phyloP scores from a whole-genome alignment of 2,797 vertebrate genomes.

The Syngnathus rostellatus region DNA sequence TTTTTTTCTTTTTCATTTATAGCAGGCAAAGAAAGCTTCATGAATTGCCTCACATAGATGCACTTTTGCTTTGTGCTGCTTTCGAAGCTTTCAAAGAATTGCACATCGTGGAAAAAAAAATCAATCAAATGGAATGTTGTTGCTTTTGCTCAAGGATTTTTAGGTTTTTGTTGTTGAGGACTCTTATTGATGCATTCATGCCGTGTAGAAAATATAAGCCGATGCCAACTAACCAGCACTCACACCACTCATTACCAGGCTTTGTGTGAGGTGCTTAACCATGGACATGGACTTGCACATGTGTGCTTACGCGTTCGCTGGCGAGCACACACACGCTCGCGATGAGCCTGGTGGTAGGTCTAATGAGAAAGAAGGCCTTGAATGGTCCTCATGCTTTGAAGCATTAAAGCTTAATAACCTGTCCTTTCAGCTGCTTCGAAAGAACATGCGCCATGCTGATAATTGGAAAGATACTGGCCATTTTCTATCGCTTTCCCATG shows the following conservation, averaged over 20 bases:
- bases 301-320: not conserved
- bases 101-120: conserved; percentile 15
- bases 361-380: conserved; percentile 64
- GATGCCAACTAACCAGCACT: conserved; percentile 53
- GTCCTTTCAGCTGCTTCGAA: conserved; percentile 60
- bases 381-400: conserved; percentile 61
- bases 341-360: conserved; percentile 36
- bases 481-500: conserved; percentile 48
- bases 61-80: conserved; percentile 47
- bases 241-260: conserved; percentile 57
- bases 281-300: conserved; percentile 4
- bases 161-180: no score
- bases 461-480: conserved; percentile 65
- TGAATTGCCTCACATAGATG: conserved; percentile 7
- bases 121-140: conserved; percentile 14
- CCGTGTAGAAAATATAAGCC: conserved; percentile 20
- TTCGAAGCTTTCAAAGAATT: conserved; percentile 22
- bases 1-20: conserved; percentile 29
- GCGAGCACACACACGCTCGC: conserved; percentile 5
- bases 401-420: conserved; percentile 68
- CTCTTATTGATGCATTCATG: conserved; percentile 31
- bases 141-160: not conserved
- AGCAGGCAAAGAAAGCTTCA: conserved; percentile 18
- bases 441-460: conserved; percentile 58
- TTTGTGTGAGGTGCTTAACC: conserved; percentile 56